Percentiles rank a stretch among this genome's conserved stretches.
These are phyloP conservation scores for Indri indri DNA, from an alignment of 2,113 vertebrate species.

Conservation along the genomic window DNA sequence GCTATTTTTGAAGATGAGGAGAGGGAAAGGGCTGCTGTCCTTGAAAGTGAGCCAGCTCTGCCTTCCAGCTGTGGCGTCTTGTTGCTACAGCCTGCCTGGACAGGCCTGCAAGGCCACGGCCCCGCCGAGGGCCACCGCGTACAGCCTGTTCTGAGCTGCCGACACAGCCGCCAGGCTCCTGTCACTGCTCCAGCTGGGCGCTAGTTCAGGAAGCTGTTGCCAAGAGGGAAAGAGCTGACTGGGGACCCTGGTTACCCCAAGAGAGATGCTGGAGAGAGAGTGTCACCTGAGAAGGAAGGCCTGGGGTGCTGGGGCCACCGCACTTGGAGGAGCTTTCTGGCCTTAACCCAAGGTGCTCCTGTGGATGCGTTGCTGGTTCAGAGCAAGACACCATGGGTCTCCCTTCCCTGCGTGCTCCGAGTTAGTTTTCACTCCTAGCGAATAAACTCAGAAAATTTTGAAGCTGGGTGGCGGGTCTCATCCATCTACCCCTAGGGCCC, in stretches of 20 bases:
- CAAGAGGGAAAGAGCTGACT: not conserved
- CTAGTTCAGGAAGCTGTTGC: not conserved
- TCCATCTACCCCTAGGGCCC: not conserved
- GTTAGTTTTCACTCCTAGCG: not conserved
- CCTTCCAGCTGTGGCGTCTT: not conserved
- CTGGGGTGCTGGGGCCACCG: not conserved
- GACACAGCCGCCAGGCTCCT: not conserved
- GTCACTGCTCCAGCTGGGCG: not conserved
- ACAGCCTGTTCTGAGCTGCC: not conserved
- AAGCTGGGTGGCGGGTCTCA: not conserved
- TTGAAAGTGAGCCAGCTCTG: not conserved
- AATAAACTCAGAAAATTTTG: not conserved
- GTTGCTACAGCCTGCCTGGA: not conserved
- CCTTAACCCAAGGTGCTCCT: not conserved
- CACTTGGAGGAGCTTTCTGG: not conserved
- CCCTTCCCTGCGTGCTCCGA: not conserved
- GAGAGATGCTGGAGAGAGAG: not conserved
- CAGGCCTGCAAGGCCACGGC: not conserved
- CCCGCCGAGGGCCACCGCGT: not conserved
- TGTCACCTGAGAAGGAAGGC: constrained; percentile 46
- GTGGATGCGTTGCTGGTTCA: not conserved
- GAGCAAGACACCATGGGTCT: not conserved
- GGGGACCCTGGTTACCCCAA: not conserved
- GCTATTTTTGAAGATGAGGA: not conserved
- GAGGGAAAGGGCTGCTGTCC: too few species aligned